These are phyloP conservation scores for Orthosia gothica DNA, from an alignment of 2,888 invertebrate genomes.

Conservation along the genomic window DNA sequence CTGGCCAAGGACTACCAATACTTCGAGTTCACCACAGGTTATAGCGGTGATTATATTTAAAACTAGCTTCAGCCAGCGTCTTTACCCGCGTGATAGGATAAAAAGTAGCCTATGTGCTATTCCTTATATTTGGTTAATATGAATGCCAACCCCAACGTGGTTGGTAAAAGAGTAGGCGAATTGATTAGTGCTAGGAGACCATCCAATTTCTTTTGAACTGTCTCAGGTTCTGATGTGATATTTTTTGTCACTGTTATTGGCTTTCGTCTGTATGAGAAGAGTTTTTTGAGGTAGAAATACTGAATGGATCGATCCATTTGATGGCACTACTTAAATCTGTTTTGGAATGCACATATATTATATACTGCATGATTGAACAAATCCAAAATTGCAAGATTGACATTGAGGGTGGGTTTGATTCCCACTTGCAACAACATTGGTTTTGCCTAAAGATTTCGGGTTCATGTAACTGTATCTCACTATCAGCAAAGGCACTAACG, in stretches of 20 bases:
- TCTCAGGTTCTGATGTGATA: background rate
- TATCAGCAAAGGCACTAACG: no score
- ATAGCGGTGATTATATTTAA: conserved; percentile 87
- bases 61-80: background rate
- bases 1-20: conserved; percentile 92
- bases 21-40: conserved; percentile 90
- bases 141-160: no score
- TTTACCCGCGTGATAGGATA: no score
- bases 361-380: no score
- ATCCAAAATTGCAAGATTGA: background rate
- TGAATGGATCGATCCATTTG: background rate
- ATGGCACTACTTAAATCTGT: no score
- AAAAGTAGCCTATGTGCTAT: no score
- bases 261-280: conserved; percentile 23
- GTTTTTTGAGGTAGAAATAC: background rate
- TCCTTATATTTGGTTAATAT: no score
- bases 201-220: conserved; percentile 50
- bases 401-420: background rate
- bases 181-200: conserved; percentile 64
- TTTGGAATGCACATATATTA: no score
- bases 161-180: no score
- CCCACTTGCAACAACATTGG: background rate
- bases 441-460: background rate
- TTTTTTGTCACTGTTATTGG: conserved; percentile 22
- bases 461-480: background rate